A percentile compares a stretch with the other conserved stretches of the same genome.
Evolutionary conservation across 1,140 invertebrate species (phyloP).

Genomic region (Kradibia gibbosae): DNA sequence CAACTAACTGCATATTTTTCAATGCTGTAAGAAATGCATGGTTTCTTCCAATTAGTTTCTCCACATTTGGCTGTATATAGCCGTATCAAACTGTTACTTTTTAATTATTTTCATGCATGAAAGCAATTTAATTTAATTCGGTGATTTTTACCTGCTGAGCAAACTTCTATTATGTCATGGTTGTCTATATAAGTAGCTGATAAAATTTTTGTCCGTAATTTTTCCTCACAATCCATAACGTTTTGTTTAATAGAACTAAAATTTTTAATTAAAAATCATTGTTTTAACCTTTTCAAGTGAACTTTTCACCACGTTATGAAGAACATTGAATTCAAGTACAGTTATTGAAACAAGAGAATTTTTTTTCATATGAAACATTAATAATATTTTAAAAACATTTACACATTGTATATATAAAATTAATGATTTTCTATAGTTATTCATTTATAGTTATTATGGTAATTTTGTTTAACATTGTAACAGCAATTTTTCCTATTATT

Average conservation of each 20-base stretch:
- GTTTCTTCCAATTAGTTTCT: constrained; percentile 1
- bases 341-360: no score
- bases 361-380: no score
- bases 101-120: constrained; percentile 13
- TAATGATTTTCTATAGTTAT: no score
- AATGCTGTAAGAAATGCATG: neutral
- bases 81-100: constrained; percentile 1
- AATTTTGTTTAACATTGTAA: no score
- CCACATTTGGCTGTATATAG: constrained; percentile 6
- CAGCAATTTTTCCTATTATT: no score
- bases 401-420: no score
- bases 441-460: no score
- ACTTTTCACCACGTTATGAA: no score
- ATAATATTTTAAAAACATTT: no score
- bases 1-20: neutral
- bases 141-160: constrained; percentile 14
- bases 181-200: neutral
- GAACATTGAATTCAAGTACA: no score
- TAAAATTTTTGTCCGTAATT: constrained; percentile 8
- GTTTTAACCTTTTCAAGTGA: neutral
- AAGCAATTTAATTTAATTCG: constrained; percentile 12
- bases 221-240: neutral
- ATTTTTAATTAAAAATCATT: neutral
- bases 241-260: neutral
- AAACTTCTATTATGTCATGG: constrained; percentile 8